A percentile compares a stretch with the other conserved stretches of the same genome.
Evolutionary conservation across 2,888 invertebrate species (phyloP).

Genomic region (Ectemnius cavifrons): DNA sequence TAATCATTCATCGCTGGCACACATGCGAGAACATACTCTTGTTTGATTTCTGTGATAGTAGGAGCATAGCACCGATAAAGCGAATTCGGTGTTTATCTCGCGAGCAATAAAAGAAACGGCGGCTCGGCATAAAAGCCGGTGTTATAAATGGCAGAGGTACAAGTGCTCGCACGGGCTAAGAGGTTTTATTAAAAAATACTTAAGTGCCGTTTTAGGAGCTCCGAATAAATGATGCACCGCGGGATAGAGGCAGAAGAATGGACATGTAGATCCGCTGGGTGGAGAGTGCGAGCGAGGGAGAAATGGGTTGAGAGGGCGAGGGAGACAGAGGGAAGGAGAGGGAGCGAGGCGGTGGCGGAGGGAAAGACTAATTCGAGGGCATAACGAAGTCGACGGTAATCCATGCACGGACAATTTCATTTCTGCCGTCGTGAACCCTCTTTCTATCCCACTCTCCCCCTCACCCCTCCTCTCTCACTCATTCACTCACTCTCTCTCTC

Average conservation of each 20-base stretch:
- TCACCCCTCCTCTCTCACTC: constrained; percentile 47
- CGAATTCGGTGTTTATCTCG: constrained; percentile 26
- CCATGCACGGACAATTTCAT: constrained; percentile 71
- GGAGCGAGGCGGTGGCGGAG: constrained; percentile 36
- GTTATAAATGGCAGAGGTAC: constrained; percentile 40
- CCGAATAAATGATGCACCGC: constrained; percentile 50
- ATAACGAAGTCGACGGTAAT: constrained; percentile 65
- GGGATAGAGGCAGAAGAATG: constrained; percentile 49
- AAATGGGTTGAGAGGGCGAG: constrained; percentile 35
- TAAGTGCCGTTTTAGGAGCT: constrained; percentile 49
- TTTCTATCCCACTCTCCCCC: constrained; percentile 53
- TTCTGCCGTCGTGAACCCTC: constrained; percentile 62
- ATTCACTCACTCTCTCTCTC: constrained; percentile 49
- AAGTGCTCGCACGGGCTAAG: constrained; percentile 47
- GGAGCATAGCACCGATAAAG: not conserved
- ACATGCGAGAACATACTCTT: not conserved
- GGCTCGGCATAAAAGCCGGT: constrained; percentile 8
- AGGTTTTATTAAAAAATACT: constrained; percentile 50
- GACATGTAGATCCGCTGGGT: constrained; percentile 39
- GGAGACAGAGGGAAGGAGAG: constrained; percentile 45
- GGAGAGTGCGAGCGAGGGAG: constrained; percentile 31
- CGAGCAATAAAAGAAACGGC: constrained; percentile 19
- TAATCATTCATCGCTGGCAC: not conserved
- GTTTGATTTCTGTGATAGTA: not conserved
- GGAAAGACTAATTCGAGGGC: constrained; percentile 58